Base-by-base conservation (phyloP, 2,797 vertebrate genomes). In the Sebastes alutus region DNA sequence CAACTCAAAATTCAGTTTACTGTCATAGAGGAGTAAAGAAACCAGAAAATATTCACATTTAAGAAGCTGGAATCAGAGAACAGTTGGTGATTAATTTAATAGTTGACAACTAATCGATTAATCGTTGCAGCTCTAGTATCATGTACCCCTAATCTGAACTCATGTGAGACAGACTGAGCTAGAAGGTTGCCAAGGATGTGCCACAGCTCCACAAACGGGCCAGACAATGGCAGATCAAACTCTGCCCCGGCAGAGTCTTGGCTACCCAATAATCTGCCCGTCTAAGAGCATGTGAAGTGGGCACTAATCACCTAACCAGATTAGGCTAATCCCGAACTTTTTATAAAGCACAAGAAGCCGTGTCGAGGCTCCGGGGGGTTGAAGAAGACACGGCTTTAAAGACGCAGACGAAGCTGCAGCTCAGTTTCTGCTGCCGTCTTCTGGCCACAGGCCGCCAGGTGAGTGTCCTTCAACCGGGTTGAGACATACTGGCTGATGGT, bases 281-380 rank as follows among this genome's bases (percentile, higher is more conserved):
- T 89, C 89, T 86, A 87, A 92, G 83, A 93, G 85, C 92, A 93
- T 88, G 92, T 83, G 81, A 95, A 92, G 87, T 82, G 71, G 77
- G 46, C 58, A 78, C 89, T 95, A 96, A 96, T 95, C 93, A 89
- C 94, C 94, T 96, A 95, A 96, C 88, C 82, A 94, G 94, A 96
- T 96, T 95, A 95, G 83, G 81, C 87, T 94, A 94, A 96, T 95
- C 95, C 93, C 80, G 84, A 87, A 89, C 94, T 92, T 95, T 96
- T 95, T 93, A 94, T 95, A 95, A 93, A 95, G 81, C 91, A 72
- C 81, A 75, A 75, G 64, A 70, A 55, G 81, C 66, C 81, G 82
- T n/a, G 32, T 27, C 13, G 14, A 79, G 77, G 72, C 60, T 76
- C 59, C 29, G 25, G 27, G 42, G 33, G 33, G 30, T 52, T 68